A percentile compares a stretch with the other conserved stretches of the same genome.
Conservation (phyloP, 2,797 vertebrate genomes). For the Trachurus trachurus region DNA sequence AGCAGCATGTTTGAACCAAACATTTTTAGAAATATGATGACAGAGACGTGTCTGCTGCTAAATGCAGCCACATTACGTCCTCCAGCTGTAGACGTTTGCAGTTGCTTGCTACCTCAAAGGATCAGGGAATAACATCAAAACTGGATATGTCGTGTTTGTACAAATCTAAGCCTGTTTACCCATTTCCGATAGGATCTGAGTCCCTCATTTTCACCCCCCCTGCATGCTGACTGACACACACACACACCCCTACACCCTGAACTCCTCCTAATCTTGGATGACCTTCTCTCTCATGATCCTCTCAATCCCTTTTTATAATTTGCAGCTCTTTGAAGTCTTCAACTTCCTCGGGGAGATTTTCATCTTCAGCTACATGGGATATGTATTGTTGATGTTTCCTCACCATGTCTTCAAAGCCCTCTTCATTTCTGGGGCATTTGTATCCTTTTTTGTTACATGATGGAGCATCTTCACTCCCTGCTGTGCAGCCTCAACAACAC, state of each 20-base stretch:
- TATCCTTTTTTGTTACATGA: constrained; percentile 87
- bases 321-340: constrained; percentile 93
- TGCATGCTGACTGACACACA: not conserved
- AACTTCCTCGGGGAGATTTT: constrained; percentile 93
- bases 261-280: constrained; percentile 37
- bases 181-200: constrained; percentile 54
- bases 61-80: constrained; percentile 28
- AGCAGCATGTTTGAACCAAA: constrained; percentile 8
- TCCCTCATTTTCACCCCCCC: constrained; percentile 35
- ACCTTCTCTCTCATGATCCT: constrained; percentile 68
- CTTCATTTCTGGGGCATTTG: constrained; percentile 90
- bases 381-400: constrained; percentile 89
- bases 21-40: constrained; percentile 1
- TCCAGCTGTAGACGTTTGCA: constrained; percentile 53
- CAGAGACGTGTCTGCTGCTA: constrained; percentile 23
- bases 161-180: constrained; percentile 67
- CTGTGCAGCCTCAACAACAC: constrained; percentile 43
- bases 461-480: constrained; percentile 34
- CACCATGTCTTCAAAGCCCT: constrained; percentile 88
- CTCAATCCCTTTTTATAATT: constrained; percentile 77
- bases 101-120: constrained; percentile 42
- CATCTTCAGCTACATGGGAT: constrained; percentile 93
- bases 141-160: constrained; percentile 60
- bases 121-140: constrained; percentile 50
- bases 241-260: not conserved